phyloP scores from a whole-genome alignment of 2,797 vertebrate species.

The Sardinella longiceps region DNA sequence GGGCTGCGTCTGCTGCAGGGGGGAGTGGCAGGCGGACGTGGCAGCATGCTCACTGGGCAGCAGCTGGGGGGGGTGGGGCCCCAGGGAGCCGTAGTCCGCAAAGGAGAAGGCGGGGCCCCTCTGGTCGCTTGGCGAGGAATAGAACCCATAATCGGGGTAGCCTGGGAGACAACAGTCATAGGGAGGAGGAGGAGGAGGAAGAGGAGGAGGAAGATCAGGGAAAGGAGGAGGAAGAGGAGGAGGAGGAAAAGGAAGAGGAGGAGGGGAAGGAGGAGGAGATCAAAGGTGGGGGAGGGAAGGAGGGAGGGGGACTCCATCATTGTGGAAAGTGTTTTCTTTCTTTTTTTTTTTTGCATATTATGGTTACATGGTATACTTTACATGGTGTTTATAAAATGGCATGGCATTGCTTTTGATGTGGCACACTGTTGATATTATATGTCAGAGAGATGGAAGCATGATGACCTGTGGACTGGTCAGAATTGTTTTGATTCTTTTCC shows the following conservation, averaged over 20 bases:
- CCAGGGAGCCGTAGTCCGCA: slow-evolving; percentile 78
- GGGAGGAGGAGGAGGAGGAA: slow-evolving; percentile 45
- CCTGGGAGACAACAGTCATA: slow-evolving; percentile 69
- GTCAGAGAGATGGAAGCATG: background rate
- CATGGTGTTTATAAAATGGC: background rate
- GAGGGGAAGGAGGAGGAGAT: background rate
- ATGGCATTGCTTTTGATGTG: slow-evolving; percentile 18
- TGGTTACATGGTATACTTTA: slow-evolving; percentile 35
- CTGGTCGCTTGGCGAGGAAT: slow-evolving; percentile 74
- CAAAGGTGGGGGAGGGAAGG: slow-evolving; percentile 26
- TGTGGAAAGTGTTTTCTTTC: slow-evolving; percentile 53
- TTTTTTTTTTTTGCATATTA: slow-evolving; percentile 47
- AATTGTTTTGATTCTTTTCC: too few species aligned
- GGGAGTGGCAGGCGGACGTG: slow-evolving; percentile 71
- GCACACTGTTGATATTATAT: slow-evolving; percentile 9
- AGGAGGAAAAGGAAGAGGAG: slow-evolving; percentile 36
- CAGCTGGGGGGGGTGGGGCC: slow-evolving; percentile 76
- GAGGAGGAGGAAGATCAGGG: slow-evolving; percentile 30
- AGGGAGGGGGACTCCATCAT: slow-evolving; percentile 65
- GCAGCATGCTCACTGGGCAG: slow-evolving; percentile 76
- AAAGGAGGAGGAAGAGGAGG: slow-evolving; percentile 21
- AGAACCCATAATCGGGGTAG: slow-evolving; percentile 79
- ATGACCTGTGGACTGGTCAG: background rate
- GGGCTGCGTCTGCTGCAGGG: slow-evolving; percentile 68
- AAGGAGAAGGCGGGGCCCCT: slow-evolving; percentile 76